Base-by-base conservation (phyloP, 2,888 invertebrate genomes). In the Podotricha telesiphe region DNA sequence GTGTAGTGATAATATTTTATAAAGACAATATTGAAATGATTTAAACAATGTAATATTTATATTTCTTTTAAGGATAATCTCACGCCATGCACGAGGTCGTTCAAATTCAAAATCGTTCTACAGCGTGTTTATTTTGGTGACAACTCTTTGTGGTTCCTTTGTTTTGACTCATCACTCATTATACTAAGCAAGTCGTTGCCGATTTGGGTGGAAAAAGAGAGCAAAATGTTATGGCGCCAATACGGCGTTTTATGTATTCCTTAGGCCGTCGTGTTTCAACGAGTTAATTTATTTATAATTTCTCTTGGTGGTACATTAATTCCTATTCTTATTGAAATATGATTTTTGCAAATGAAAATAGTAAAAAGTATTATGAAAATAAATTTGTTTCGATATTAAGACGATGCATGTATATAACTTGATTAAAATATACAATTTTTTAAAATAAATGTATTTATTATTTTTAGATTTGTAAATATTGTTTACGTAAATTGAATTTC, bases 121-220 rank as follows among this genome's bases (percentile, higher is more conserved):
- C 45, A 53, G 50, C 48, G 70, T 74, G 77, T 78, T 78, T 78
- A 79, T 79, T 79, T 79, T 73, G 73, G 77, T 71, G 74, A 73
- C 75, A 68, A 70, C 66, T 67, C 71, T 73, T 78, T 71, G 70
- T 75, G 70, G 74, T 77, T 77, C 78, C 79, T 84, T 83, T 81
- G 83, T 85, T 83, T 64, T 81, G 80, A 78, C 78, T 80, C 85
- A 86, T 89, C 88, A 88, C 85, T 88, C 88, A 88, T 88, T 87
- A 86, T 83, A 80, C 79, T 74, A 77, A 80, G 79, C 79, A 70
- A 75, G 68, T 73, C 66, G 69, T 78, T 80, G 85, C 84, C 82
- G 83, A 84, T 87, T 82, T 79, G 84, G 83, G 82, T 80, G 84
- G 83, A 84, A 88, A 89, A 87, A 81, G 85, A 87, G 77, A 77